Conservation (phyloP, 2,797 vertebrate species). For the Euthynnus affinis region DNA sequence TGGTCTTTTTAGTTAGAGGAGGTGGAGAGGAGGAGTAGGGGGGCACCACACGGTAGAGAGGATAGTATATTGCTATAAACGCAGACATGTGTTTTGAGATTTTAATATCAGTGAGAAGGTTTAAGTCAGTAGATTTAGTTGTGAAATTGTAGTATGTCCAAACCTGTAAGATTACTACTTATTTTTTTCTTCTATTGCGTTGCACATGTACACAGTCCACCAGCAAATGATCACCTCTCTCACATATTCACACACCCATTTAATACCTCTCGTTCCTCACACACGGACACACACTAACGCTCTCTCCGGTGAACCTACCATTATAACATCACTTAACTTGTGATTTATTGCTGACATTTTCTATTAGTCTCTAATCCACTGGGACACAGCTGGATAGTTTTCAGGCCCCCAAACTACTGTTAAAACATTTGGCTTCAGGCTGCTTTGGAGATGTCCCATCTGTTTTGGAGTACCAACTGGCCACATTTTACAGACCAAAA, state of each 20-base stretch:
- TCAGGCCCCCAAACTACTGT: slow-evolving; percentile 54
- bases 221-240: slow-evolving; percentile 8
- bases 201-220: not conserved
- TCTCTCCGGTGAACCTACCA: slow-evolving; percentile 56
- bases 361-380: slow-evolving; percentile 75
- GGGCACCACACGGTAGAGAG: not conserved
- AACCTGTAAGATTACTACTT: not conserved
- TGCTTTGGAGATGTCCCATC: slow-evolving; percentile 73
- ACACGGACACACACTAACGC: slow-evolving; percentile 24
- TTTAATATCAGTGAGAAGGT: not conserved
- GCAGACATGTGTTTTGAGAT: not conserved
- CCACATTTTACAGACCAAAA: slow-evolving; percentile 75
- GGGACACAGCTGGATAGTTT: slow-evolving; percentile 67
- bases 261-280: slow-evolving; percentile 30
- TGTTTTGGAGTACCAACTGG: slow-evolving; percentile 72
- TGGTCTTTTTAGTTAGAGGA: slow-evolving; percentile 2
- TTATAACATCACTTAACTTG: slow-evolving; percentile 66
- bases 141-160: not conserved
- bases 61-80: not conserved
- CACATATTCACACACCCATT: slow-evolving; percentile 27
- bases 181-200: not conserved
- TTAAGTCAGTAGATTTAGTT: not conserved
- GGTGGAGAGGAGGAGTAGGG: too few species aligned
- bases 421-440: slow-evolving; percentile 70
- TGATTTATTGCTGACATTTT: slow-evolving; percentile 71